Base-by-base conservation (phyloP, 2,888 invertebrate species). In the Venustoraphidia nigricollis region DNA sequence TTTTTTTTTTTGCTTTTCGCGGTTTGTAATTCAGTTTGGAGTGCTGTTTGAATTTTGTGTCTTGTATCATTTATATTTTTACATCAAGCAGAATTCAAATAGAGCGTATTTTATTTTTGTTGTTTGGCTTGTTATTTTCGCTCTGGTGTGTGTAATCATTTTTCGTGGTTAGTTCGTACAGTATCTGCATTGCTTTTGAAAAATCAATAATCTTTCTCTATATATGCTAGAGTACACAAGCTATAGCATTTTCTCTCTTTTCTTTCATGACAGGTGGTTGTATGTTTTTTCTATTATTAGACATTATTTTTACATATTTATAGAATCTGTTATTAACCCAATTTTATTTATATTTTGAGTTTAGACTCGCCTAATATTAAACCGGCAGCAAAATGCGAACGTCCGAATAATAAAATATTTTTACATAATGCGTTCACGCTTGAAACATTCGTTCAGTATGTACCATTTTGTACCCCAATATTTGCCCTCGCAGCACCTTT, bases 111-210 rank as follows among this genome's bases (percentile, higher is more conserved):
- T 27, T 27, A 27, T 27, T 27, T 27, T 27, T 27, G 27, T 27
- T 27, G 27, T 27, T 27, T 27, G 27, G 27, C 27, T 27, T 27
- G 27, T 27, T 27, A 27, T 27, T 27, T 27, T 27, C 27, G 27
- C 27, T 27, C 27, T 27, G 27, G 27, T 27, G 27, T 27, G 27
- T 27, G 27, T 27, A 27, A 27, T 27, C 27, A 27, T 27, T 27
- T 27, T 27, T 27, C 46, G 36, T 39, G 46, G 46, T 46, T 46
- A 46, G 46, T 46, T 36, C 36, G 40, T 42, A 34, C 34, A 60
- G 65, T 66, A 66, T 67, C 67, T 63, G 67, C 67, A 67, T 65
- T 67, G 67, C 65, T 55, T 59, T 56, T 52, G 56, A 65, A 67
- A 67, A 67, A 67, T 67, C 67, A 66, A 67, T 67, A 66, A 62